phyloP scores from a whole-genome alignment of 2,113 vertebrate genomes.

The Sturnus vulgaris region DNA sequence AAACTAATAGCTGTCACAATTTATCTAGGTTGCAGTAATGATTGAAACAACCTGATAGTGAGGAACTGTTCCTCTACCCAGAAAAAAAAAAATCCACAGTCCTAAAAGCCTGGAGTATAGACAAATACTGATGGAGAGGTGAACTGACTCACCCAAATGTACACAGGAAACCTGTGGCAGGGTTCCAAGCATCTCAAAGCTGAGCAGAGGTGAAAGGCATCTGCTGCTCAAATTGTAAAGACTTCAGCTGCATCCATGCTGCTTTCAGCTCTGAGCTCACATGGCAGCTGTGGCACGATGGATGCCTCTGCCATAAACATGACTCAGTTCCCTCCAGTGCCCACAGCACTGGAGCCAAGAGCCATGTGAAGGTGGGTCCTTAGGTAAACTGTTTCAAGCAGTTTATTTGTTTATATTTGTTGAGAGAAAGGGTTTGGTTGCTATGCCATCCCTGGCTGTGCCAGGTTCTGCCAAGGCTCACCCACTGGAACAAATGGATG shows the following conservation, averaged over 20 bases:
- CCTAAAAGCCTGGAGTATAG: not conserved
- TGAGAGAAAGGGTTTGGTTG: not conserved
- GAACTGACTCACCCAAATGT: not conserved
- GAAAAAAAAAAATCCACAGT: not conserved
- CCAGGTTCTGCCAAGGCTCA: not conserved
- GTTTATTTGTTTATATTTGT: not conserved
- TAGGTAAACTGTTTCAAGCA: not conserved
- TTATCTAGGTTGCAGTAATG: not conserved
- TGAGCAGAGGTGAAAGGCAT: not conserved
- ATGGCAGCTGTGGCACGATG: rapidly evolving
- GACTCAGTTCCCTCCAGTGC: not conserved
- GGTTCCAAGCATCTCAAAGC: not conserved
- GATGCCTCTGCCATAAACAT: not conserved
- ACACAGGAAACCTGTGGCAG: not conserved
- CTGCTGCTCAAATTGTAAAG: not conserved
- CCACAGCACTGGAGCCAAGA: not conserved
- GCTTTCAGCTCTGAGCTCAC: not conserved
- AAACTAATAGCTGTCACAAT: not conserved
- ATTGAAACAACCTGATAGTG: not conserved
- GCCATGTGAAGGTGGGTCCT: not conserved
- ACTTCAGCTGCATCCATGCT: not conserved
- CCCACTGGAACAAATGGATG: not conserved
- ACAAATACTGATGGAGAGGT: not conserved
- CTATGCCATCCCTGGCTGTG: rapidly evolving
- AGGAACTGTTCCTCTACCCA: not conserved